Base-by-base conservation (phyloP, 1,140 invertebrate genomes). In the Ceratosolen fusciceps region DNA sequence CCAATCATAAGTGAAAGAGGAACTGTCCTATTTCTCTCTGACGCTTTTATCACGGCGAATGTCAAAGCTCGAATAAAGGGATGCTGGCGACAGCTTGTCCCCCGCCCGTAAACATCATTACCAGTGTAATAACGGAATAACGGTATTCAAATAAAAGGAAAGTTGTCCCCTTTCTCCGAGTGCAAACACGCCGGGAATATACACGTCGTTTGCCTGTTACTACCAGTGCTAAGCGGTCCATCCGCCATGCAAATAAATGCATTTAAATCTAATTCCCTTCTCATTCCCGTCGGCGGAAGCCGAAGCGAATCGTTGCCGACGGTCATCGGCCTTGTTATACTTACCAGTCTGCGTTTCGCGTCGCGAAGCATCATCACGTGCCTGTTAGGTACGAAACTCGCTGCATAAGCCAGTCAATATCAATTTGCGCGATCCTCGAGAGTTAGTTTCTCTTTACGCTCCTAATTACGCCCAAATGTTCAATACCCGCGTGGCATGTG, bases 321-420 rank as follows among this genome's bases (percentile, higher is more conserved):
- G 75, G 75, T 77, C 75, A 60, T 77, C 67, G 75, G 75, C 75
- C 67, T 47, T 39, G 24, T 65, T 49, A 24, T 47, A 37, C 14
- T 34, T 16, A 16, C 34, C 16, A 19, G 60, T 37, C 29, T 65
- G n/a, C 47, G 43, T 24, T 52, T 29, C 68, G 68, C 47, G 29
- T 31, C 70, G 70, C 24, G 4, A 10, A 31, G 49, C 49, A 37
- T 56, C 43, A 19, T 19, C 16, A 19, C 5, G 52, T 10, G 47
- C 47, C 5, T 56, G 12, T 43, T 12, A 7, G 5, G 39, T 43
- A 43, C 12, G 39, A 5, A 43, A 43, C 39, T 7, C 39, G 39
- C 5, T 12, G 39, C 39, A 12, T 12, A 43, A 43, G 12, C 39
- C 5, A 5, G 39, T 43, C 39, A 5, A 12, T 43, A 7, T 43